A percentile compares a stretch with the other conserved stretches of the same genome.
Evolutionary conservation across 64 coral and sea anemone genomes (phyloP).

Genomic region (Astreopora myriophthalma): DNA sequence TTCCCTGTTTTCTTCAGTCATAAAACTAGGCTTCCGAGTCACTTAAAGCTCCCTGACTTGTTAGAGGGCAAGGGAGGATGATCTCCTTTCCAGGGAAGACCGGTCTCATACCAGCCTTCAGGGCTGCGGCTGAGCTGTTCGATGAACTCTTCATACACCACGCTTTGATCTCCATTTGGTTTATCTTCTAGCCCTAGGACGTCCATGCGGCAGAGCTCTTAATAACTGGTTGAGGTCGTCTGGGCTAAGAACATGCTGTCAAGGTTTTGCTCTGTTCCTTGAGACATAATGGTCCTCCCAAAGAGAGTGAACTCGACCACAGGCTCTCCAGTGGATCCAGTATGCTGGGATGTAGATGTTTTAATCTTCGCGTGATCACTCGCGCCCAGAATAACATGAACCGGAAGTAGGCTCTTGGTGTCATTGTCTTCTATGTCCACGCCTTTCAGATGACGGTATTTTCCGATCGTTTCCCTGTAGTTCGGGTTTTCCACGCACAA

Average conservation of each 20-base stretch:
- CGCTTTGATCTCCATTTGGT: constrained; percentile 15
- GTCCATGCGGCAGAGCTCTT: constrained; percentile 49
- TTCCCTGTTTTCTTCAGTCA: background rate
- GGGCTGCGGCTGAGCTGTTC: constrained; percentile 27
- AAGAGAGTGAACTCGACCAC: constrained; percentile 38
- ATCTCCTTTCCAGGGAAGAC: constrained; percentile 53
- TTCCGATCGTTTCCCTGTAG: background rate
- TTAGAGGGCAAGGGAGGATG: constrained; percentile 19
- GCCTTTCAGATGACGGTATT: background rate
- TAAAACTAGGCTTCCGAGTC: background rate
- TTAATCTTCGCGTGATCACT: constrained; percentile 17
- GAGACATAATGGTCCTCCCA: constrained; percentile 53
- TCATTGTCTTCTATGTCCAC: background rate
- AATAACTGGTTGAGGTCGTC: constrained; percentile 8
- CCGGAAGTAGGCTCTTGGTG: background rate
- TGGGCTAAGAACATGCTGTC: background rate
- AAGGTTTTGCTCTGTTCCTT: background rate
- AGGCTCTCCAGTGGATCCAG: constrained; percentile 28
- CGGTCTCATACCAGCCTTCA: constrained; percentile 49
- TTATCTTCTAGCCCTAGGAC: constrained; percentile 56
- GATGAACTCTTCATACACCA: constrained; percentile 43
- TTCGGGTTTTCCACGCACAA: constrained; percentile 3
- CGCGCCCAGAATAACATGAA: constrained; percentile 3
- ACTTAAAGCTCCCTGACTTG: constrained; percentile 31
- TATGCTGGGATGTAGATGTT: background rate